phyloP scores from a whole-genome alignment of 2,888 invertebrate genomes.

The Dioctria rufipes region DNA sequence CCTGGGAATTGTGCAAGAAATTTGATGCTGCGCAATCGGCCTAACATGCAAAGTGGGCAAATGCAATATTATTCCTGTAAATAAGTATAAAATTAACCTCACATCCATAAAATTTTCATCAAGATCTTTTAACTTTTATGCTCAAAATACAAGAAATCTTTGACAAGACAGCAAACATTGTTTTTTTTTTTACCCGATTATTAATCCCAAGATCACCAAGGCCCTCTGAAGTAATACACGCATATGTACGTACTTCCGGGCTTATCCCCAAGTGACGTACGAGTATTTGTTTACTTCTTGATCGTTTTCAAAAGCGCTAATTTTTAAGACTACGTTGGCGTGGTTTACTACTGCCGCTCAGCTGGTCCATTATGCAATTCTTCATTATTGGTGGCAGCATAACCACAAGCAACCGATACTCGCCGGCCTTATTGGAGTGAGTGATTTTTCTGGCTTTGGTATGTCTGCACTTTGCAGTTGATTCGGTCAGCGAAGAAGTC shows the following conservation, averaged over 20 bases:
- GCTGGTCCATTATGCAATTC: not conserved
- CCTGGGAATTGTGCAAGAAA: not conserved
- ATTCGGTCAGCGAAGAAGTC: not conserved
- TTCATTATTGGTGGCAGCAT: not conserved
- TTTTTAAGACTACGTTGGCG: not conserved
- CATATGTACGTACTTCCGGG: not conserved
- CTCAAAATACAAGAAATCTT: no score
- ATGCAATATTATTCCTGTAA: conserved; percentile 4
- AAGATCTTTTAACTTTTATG: no score
- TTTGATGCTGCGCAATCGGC: conserved; percentile 26
- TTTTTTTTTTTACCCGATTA: not conserved
- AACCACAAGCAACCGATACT: not conserved
- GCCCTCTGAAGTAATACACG: not conserved
- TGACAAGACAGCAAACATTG: no score
- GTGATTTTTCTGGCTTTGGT: not conserved
- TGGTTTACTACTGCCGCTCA: not conserved
- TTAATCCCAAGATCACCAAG: not conserved
- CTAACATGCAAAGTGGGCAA: conserved; percentile 10
- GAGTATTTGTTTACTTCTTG: not conserved
- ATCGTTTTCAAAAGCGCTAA: not conserved
- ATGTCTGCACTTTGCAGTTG: conserved; percentile 7
- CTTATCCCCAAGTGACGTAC: no score
- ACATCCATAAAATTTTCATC: no score
- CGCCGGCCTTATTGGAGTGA: not conserved
- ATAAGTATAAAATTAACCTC: not conserved